These are phyloP conservation scores for Naso thynnoides DNA, from an alignment of 2,797 vertebrate species.

Conservation along the genomic window DNA sequence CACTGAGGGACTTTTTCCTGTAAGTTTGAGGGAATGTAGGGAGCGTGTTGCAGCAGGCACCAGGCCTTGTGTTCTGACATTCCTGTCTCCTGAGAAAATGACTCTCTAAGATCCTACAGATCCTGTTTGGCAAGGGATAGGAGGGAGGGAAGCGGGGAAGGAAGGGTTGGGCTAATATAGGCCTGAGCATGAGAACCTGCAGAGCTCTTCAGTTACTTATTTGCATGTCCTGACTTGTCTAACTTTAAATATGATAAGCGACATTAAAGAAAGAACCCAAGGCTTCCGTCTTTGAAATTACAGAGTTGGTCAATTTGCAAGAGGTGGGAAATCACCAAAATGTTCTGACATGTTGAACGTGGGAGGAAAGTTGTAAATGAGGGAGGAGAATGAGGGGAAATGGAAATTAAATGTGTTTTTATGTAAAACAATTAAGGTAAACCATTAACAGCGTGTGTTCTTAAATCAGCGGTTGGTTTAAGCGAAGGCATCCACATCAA, in stretches of 20 bases:
- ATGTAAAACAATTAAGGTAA: not conserved
- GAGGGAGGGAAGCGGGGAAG: conserved; percentile 78
- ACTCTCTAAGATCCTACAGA: conserved; percentile 85
- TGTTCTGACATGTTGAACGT: conserved; percentile 21
- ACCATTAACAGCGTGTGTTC: not conserved
- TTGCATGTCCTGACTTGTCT: conserved; percentile 83
- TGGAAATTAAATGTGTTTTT: not conserved
- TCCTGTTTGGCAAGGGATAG: conserved; percentile 86
- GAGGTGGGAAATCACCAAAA: conserved; percentile 3
- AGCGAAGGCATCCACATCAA: conserved; percentile 10
- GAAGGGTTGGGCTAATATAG: conserved; percentile 75
- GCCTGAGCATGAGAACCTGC: conserved; percentile 80
- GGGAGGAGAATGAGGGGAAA: not conserved
- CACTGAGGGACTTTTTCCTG: conserved; percentile 66
- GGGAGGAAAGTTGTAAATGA: not conserved
- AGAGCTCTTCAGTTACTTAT: conserved; percentile 79
- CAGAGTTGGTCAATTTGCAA: conserved; percentile 11
- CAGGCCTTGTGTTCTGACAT: conserved; percentile 79
- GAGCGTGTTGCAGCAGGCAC: conserved; percentile 80
- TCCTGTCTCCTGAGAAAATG: conserved; percentile 87
- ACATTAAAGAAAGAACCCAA: conserved; percentile 32
- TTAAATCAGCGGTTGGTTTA: not conserved
- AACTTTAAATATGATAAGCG: conserved; percentile 60
- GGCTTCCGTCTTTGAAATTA: conserved; percentile 37
- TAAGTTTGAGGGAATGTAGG: conserved; percentile 71